Conservation (phyloP, 23 tunicate genomes). For the Oikopleura albicans region DNA sequence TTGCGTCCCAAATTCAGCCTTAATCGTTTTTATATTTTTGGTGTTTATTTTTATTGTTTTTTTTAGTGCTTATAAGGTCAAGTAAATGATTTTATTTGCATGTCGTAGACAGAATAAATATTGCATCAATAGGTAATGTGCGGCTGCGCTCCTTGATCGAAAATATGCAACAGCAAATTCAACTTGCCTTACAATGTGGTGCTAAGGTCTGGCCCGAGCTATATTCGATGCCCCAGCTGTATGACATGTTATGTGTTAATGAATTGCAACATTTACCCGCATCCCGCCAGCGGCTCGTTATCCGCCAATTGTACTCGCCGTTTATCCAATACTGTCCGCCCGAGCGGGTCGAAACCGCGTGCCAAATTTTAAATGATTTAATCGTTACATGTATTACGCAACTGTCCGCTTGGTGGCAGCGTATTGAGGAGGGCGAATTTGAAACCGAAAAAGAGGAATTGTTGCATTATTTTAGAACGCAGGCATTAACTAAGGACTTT, state of each 20-base stretch:
- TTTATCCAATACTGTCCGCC: constrained; percentile 1
- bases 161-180: constrained; percentile 14
- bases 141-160: not conserved
- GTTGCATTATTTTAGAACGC: constrained; percentile 5
- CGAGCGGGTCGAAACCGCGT: not conserved
- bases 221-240: not conserved
- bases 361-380: not conserved
- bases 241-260: not conserved
- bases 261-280: not conserved
- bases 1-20: no score
- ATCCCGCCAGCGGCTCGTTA: not conserved
- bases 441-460: constrained; percentile 12
- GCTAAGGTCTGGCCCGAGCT: constrained; percentile 13
- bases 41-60: no score
- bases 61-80: no score
- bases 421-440: not conserved
- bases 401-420: not conserved
- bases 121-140: not conserved
- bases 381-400: not conserved
- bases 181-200: not conserved
- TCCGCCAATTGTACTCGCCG: not conserved
- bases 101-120: no score
- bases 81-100: no score
- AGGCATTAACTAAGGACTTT: not conserved
- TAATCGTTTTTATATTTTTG: no score